These are phyloP conservation scores for Stictocephala bisonia DNA, from an alignment of 2,888 invertebrate species.

Conservation along the genomic window DNA sequence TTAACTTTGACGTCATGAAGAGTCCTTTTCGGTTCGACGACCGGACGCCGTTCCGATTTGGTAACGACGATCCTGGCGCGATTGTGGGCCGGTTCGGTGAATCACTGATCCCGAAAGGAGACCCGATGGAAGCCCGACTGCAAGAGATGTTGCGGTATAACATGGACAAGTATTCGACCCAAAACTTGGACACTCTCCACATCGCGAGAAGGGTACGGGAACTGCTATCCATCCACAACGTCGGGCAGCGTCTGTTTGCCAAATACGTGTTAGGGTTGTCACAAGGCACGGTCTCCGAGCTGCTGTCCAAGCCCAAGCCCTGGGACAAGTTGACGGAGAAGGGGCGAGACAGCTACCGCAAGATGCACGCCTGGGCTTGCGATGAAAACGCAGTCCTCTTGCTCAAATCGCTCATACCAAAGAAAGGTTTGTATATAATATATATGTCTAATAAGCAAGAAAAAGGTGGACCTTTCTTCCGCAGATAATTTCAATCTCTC, in stretches of 20 bases:
- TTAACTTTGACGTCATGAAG: conserved; percentile 66
- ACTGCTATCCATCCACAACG: conserved; percentile 95
- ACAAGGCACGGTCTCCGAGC: conserved; percentile 98
- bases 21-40: conserved; percentile 85
- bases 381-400: conserved; percentile 97
- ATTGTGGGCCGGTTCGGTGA: conserved; percentile 89
- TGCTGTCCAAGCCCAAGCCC: conserved; percentile 98
- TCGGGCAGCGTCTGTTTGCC: conserved; percentile 98
- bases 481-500: too few species aligned
- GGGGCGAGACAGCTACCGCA: conserved; percentile 98
- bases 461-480: too few species aligned
- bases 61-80: conserved; percentile 84
- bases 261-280: conserved; percentile 97
- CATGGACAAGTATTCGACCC: conserved; percentile 95
- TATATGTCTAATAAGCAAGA: too few species aligned
- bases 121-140: conserved; percentile 92
- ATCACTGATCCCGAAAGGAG: conserved; percentile 90
- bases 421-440: conserved; percentile 82
- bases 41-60: conserved; percentile 80
- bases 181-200: conserved; percentile 94
- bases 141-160: conserved; percentile 95
- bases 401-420: conserved; percentile 97
- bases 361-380: conserved; percentile 99
- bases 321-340: conserved; percentile 99
- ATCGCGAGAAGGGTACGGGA: conserved; percentile 94